Percentiles rank a stretch among this genome's conserved stretches.
Evolutionary conservation across 2,888 invertebrate species (phyloP).

Genomic region (Pristionchus maxplancki): DNA sequence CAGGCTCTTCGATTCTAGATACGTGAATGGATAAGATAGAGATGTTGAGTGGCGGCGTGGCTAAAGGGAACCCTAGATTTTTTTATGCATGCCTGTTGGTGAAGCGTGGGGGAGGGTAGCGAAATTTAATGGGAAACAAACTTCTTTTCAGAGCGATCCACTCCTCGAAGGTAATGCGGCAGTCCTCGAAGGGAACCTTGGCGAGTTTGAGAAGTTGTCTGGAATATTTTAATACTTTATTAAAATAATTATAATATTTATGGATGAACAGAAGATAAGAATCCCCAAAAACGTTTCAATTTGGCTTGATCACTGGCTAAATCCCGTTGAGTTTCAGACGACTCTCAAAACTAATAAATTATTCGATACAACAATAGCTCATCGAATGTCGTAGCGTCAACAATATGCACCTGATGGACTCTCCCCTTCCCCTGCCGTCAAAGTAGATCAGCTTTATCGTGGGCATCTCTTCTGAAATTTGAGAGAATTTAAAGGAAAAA

Average conservation of each 20-base stretch:
- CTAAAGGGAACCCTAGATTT: no score
- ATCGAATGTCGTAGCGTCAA: background rate
- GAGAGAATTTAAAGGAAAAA: background rate
- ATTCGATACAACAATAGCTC: no score
- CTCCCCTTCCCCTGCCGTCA: constrained; percentile 38
- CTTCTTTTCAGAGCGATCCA: constrained; percentile 68
- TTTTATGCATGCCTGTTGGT: constrained; percentile 61
- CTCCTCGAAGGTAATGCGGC: constrained; percentile 60
- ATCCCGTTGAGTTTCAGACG: no score
- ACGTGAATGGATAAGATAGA: no score
- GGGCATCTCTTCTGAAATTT: background rate
- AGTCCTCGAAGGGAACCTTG: constrained; percentile 61
- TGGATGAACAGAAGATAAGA: background rate
- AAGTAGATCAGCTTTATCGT: constrained; percentile 39
- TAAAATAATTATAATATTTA: background rate
- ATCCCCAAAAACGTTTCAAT: background rate
- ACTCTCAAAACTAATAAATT: background rate
- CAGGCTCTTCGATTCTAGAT: no score
- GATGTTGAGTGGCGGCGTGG: no score
- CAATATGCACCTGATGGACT: constrained; percentile 4
- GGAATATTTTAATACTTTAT: background rate
- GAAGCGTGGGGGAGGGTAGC: background rate
- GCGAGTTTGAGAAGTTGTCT: constrained; percentile 46
- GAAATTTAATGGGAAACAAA: constrained; percentile 28
- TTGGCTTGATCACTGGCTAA: no score